Conservation (phyloP, 1,140 invertebrate genomes). For the Hycleus phaleratus region DNA sequence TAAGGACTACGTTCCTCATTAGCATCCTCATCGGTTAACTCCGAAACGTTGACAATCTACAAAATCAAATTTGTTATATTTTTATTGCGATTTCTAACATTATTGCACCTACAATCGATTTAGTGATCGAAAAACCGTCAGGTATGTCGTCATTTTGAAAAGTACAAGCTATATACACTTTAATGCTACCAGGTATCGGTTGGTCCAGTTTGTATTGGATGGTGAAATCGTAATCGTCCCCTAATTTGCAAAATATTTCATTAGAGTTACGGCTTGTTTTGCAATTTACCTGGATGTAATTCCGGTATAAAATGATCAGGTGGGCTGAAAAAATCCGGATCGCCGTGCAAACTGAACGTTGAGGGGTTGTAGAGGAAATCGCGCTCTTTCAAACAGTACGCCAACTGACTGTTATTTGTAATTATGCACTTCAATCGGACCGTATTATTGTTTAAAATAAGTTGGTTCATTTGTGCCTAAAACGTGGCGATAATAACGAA, state of each 20-base stretch:
- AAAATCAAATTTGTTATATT: too few relatives aligned
- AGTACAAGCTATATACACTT: background rate
- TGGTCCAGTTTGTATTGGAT: background rate
- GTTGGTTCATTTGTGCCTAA: background rate
- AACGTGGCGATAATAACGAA: background rate
- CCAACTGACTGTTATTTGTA: background rate
- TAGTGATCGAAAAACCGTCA: too few relatives aligned
- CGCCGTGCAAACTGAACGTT: background rate
- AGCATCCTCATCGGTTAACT: too few relatives aligned
- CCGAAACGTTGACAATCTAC: too few relatives aligned
- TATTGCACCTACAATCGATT: too few relatives aligned
- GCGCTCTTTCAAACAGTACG: background rate
- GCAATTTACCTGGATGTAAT: constrained; percentile 10
- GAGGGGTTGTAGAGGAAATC: background rate
- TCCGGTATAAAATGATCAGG: background rate
- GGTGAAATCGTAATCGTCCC: background rate
- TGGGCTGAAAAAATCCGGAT: background rate
- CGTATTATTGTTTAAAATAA: background rate
- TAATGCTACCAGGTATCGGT: background rate
- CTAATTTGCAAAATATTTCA: background rate
- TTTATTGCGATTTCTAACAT: too few relatives aligned
- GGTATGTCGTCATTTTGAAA: background rate
- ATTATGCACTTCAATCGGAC: constrained; percentile 9
- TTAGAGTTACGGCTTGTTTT: background rate
- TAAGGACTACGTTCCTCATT: too few relatives aligned